Conservation (phyloP, 2,113 vertebrate species). For the Phycodurus eques region DNA sequence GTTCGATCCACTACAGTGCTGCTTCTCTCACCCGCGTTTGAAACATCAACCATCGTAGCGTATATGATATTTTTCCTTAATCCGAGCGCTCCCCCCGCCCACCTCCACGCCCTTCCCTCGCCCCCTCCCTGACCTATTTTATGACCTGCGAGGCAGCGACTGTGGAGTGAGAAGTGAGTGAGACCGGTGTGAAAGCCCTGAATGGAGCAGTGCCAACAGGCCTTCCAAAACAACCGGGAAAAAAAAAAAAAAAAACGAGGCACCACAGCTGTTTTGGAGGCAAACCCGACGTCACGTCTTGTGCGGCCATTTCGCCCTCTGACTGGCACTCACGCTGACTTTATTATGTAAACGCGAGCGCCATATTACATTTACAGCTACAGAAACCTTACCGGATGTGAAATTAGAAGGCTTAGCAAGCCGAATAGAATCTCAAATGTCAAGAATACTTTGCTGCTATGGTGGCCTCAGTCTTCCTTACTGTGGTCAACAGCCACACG, state of each 20-base stretch:
- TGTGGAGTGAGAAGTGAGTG: conserved; percentile 76
- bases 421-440: not conserved
- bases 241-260: conserved; percentile 62
- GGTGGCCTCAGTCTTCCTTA: too few relatives aligned
- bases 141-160: conserved; percentile 73
- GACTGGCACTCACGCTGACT: conserved; percentile 55
- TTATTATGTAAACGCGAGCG: conserved; percentile 31
- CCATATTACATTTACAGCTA: conserved; percentile 16
- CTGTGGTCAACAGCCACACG: too few relatives aligned
- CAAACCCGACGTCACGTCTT: conserved; percentile 54
- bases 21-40: not conserved
- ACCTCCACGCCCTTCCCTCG: conserved; percentile 16
- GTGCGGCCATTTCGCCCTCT: conserved; percentile 30
- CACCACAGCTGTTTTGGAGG: conserved; percentile 67
- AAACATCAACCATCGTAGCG: not conserved
- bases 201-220: conserved; percentile 73
- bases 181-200: conserved; percentile 75
- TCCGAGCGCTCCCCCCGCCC: not conserved
- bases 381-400: conserved; percentile 17
- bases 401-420: not conserved
- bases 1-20: not conserved
- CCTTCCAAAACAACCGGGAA: conserved; percentile 61
- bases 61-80: not conserved
- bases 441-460: not conserved
- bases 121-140: conserved; percentile 67